phyloP scores from a whole-genome alignment of 2,888 invertebrate genomes.

The Xanthorhoe spadicearia region DNA sequence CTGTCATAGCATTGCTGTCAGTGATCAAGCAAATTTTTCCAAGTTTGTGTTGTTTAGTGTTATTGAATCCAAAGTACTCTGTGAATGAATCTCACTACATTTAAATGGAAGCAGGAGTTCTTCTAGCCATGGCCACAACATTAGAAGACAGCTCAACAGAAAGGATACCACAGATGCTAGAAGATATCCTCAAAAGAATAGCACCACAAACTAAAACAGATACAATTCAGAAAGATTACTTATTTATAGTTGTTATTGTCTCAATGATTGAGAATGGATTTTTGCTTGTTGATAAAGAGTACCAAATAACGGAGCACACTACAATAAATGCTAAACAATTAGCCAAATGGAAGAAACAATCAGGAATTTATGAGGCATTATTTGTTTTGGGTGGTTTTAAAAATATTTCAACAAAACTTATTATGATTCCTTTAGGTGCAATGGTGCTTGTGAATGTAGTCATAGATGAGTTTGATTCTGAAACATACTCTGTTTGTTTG shows the following conservation, averaged over 20 bases:
- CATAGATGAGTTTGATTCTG: conserved; percentile 61
- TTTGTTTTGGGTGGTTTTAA: conserved; percentile 64
- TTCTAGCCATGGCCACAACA: conserved; percentile 51
- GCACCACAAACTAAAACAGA: conserved; percentile 55
- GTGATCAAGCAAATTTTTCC: conserved; percentile 25
- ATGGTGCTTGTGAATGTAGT: conserved; percentile 68
- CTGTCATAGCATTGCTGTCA: conserved; percentile 13
- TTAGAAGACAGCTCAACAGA: conserved; percentile 72
- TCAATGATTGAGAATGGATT: conserved; percentile 75
- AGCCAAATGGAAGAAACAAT: conserved; percentile 57
- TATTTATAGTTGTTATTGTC: conserved; percentile 66
- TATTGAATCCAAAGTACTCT: too few species aligned
- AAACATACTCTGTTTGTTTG: conserved; percentile 74
- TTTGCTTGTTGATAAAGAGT: conserved; percentile 52
- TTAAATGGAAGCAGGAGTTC: conserved; percentile 20
- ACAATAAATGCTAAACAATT: conserved; percentile 53
- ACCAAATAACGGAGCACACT: conserved; percentile 47
- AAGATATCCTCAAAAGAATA: conserved; percentile 59
- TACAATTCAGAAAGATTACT: conserved; percentile 66
- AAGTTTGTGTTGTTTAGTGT: conserved; percentile 11
- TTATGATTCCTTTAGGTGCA: conserved; percentile 68
- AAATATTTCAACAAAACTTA: conserved; percentile 60
- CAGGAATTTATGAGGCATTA: conserved; percentile 61
- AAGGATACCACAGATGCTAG: conserved; percentile 58
- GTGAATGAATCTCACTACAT: conserved; percentile 10